Conservation (phyloP, 2,113 vertebrate genomes). For the Nothoprocta pentlandii region DNA sequence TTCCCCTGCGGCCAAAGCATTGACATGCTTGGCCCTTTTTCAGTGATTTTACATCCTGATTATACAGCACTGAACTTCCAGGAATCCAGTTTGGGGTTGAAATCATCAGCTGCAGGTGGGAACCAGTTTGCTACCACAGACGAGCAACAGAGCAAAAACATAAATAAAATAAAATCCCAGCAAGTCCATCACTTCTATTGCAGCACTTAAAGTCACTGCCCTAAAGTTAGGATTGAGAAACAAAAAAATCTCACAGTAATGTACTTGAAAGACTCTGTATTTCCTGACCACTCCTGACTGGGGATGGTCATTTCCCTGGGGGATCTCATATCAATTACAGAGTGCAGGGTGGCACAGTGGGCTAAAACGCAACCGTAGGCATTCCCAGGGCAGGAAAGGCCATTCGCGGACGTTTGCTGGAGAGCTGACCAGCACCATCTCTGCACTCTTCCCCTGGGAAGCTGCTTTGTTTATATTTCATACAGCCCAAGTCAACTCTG, state of each 20-base stretch:
- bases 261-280: not conserved
- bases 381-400: not conserved
- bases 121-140: too few relatives aligned
- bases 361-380: fast-evolving
- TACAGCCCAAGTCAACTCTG: fast-evolving
- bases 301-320: not conserved
- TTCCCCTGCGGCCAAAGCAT: fast-evolving
- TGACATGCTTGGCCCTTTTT: not conserved
- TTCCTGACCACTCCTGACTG: not conserved
- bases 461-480: fast-evolving
- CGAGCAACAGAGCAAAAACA: not conserved
- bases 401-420: fast-evolving
- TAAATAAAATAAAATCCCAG: not conserved
- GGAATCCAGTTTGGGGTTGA: too few relatives aligned
- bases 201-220: not conserved
- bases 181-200: not conserved
- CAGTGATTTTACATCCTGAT: not conserved
- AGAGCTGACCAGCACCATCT: not conserved
- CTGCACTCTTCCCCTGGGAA: fast-evolving
- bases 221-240: not conserved
- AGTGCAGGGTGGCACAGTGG: not conserved
- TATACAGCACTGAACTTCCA: too few relatives aligned
- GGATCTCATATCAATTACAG: not conserved
- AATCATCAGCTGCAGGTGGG: too few relatives aligned
- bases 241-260: not conserved